Evolutionary conservation across 2,797 vertebrate species (phyloP).

Genomic region (Macropus fuliginosus): DNA sequence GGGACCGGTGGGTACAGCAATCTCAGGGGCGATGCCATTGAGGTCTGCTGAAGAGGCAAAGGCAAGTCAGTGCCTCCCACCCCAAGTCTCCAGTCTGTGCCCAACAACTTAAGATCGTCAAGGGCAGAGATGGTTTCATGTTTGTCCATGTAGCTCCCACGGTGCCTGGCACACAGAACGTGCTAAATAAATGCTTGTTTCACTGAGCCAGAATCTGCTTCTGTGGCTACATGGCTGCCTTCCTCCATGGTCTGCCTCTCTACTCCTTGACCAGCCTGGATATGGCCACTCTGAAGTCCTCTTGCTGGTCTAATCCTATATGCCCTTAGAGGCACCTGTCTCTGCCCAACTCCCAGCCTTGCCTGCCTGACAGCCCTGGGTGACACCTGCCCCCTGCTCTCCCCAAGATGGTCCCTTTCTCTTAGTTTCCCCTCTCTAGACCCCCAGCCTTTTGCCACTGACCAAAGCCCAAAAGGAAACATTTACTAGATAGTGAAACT

Average conservation of each 20-base stretch:
- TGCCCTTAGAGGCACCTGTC: no score
- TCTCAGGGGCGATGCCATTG: constrained; percentile 90
- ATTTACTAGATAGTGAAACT: background rate
- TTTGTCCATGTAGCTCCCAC: no score
- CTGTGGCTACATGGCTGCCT: background rate
- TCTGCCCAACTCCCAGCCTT: no score
- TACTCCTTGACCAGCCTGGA: background rate
- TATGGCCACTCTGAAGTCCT: no score
- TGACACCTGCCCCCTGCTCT: no score
- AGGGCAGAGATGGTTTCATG: background rate
- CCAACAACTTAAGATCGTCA: background rate
- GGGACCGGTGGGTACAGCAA: constrained; percentile 89
- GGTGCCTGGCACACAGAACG: background rate
- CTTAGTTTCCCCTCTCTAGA: no score
- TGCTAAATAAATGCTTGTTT: background rate
- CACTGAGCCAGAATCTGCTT: background rate
- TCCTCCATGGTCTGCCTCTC: background rate
- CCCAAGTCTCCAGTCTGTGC: background rate
- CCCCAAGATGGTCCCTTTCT: no score
- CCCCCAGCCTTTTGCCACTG: no score
- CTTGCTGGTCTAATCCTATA: no score
- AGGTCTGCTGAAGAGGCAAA: constrained; percentile 85
- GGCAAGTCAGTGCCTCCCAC: background rate
- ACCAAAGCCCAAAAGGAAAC: no score
- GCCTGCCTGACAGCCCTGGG: no score